phyloP scores from a whole-genome alignment of 2,113 vertebrate species.

The Dicaeum eximium region DNA sequence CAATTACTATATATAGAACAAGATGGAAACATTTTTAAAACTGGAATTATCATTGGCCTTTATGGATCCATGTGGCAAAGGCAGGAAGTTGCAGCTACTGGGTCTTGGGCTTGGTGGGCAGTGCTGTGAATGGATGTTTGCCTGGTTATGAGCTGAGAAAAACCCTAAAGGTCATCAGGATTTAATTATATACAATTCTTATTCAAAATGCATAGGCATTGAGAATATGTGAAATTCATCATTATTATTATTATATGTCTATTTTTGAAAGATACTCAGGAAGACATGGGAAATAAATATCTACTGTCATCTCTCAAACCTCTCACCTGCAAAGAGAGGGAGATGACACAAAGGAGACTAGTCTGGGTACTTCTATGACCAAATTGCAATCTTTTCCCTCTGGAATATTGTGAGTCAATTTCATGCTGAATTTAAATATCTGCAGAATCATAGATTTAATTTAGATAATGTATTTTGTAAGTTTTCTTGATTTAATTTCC shows the following conservation, averaged over 20 bases:
- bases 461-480: slow-evolving; percentile 26
- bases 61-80: not conserved
- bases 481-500: slow-evolving; percentile 24
- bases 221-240: not conserved
- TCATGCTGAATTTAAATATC: slow-evolving; percentile 37
- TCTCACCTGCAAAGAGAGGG: not conserved
- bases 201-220: not conserved
- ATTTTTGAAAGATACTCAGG: not conserved
- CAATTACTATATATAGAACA: not conserved
- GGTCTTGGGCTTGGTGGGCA: not conserved
- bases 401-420: not conserved
- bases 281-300: not conserved
- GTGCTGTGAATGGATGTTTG: not conserved
- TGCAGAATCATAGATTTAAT: slow-evolving; percentile 33
- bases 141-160: not conserved
- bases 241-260: not conserved
- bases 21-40: not conserved
- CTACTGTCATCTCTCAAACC: not conserved
- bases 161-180: not conserved
- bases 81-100: not conserved
- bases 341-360: not conserved
- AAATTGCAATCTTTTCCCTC: not conserved
- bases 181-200: not conserved
- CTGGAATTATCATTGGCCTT: not conserved
- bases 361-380: not conserved